Base-by-base conservation (phyloP, 1,140 invertebrate genomes). In the Vanessa atalanta region DNA sequence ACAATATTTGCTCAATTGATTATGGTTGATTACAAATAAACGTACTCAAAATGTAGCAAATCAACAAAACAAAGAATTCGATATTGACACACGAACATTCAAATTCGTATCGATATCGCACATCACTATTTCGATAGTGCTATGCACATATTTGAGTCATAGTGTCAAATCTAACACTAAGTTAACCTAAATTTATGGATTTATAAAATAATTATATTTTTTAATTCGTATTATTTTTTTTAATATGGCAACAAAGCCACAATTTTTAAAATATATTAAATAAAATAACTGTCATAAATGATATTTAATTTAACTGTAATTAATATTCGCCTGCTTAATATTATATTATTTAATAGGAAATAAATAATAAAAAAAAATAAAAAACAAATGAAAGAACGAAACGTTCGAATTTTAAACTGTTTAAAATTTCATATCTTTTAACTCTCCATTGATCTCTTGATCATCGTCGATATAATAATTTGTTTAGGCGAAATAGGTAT, bases 51-150 rank as follows among this genome's bases (percentile, higher is more conserved):
- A 85, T 83, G 81, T 84, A 85, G 76, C 86, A 78, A 87, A 86
- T 88, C 86, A 89, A 87, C 82, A 85, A 84, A 90, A 88, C 86
- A 88, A 87, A 85, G 80, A 64, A 74, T 71, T 79, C 77, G 72
- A 75, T 83, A 87, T 84, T 84, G 81, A 80, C 72, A 79, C 76
- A 78, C 76, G 81, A 76, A 82, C 78, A 80, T 73, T 66, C 57
- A 20, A 78, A 80, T 85, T 79, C 78, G 78, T 81, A 82, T 85
- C 79, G 85, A 89, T 86, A 89, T 81, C 78, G 48, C 37, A 16
- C 11, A 65, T 37, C 68, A 43, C 43, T 74, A 69, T 74, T 48
- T 47, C 47, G 43, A 50, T 65, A 72, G 4, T 51, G 43, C 63
- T 70, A 70, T 43, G 31, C 63, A 9, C 14, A 63, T 70, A 61